A percentile compares a stretch with the other conserved stretches of the same genome.
Evolutionary conservation across 2,797 vertebrate species (phyloP).

Genomic region (Sebastes wilsoni): DNA sequence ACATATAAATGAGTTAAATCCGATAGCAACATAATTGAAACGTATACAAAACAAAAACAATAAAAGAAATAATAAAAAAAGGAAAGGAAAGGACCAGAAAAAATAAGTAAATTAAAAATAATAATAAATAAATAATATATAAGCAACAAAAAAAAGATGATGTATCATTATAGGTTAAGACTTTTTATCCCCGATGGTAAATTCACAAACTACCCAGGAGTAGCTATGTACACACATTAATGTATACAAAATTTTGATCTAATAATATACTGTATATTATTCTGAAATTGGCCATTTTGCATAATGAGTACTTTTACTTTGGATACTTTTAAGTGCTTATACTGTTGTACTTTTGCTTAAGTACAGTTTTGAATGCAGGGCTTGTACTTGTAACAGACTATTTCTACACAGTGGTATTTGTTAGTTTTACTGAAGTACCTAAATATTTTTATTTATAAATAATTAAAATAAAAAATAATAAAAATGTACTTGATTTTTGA

Average conservation of each 20-base stretch:
- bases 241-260: neutral
- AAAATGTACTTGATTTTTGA: neutral
- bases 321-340: neutral
- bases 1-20: too few species aligned
- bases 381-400: neutral
- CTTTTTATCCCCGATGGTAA: neutral
- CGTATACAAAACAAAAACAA: too few species aligned
- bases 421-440: neutral
- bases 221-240: neutral
- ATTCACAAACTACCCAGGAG: too few species aligned
- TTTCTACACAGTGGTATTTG: neutral
- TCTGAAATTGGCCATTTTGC: too few species aligned
- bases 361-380: neutral
- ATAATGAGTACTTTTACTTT: neutral
- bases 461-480: neutral
- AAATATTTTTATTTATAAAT: neutral
- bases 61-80: too few species aligned
- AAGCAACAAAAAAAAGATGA: too few species aligned
- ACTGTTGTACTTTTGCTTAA: neutral
- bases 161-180: neutral
- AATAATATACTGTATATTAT: too few species aligned
- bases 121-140: too few species aligned
- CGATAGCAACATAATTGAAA: too few species aligned
- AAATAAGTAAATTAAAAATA: too few species aligned
- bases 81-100: too few species aligned